These are phyloP conservation scores for Danionella dracula DNA, from an alignment of 2,797 vertebrate species.

Conservation along the genomic window DNA sequence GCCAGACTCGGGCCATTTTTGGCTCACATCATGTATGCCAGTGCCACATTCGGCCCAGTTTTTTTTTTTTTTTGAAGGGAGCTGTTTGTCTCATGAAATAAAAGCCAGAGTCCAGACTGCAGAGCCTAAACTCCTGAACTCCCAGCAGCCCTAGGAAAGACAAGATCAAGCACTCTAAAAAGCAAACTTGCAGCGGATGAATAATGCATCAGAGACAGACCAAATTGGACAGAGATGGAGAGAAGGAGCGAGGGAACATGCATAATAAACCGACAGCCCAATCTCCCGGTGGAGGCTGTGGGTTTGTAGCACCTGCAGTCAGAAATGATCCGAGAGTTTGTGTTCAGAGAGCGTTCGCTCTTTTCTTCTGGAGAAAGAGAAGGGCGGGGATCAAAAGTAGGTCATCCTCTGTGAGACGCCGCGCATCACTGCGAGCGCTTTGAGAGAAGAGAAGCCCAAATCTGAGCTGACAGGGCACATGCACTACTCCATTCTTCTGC, in stretches of 20 bases:
- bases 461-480: constrained; percentile 47
- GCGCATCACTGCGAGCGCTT: constrained; percentile 46
- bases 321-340: constrained; percentile 44
- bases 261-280: constrained; percentile 41
- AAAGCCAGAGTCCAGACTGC: too few species aligned
- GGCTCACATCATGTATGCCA: too few species aligned
- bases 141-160: background rate
- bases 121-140: too few species aligned
- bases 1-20: too few species aligned
- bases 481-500: background rate
- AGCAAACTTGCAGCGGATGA: constrained; percentile 6
- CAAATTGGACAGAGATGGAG: background rate
- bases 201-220: constrained; percentile 24
- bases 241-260: constrained; percentile 15
- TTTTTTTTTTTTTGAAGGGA: too few species aligned
- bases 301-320: constrained; percentile 54
- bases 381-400: constrained; percentile 62
- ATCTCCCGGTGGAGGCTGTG: constrained; percentile 33
- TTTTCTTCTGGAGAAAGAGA: constrained; percentile 14
- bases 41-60: too few species aligned
- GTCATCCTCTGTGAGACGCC: constrained; percentile 67
- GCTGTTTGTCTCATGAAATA: too few species aligned
- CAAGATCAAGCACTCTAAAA: constrained; percentile 4
- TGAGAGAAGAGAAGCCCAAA: background rate
- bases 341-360: constrained; percentile 43